Conservation (phyloP, 2,797 vertebrate species). For the Chiroxiphia lanceolata region DNA sequence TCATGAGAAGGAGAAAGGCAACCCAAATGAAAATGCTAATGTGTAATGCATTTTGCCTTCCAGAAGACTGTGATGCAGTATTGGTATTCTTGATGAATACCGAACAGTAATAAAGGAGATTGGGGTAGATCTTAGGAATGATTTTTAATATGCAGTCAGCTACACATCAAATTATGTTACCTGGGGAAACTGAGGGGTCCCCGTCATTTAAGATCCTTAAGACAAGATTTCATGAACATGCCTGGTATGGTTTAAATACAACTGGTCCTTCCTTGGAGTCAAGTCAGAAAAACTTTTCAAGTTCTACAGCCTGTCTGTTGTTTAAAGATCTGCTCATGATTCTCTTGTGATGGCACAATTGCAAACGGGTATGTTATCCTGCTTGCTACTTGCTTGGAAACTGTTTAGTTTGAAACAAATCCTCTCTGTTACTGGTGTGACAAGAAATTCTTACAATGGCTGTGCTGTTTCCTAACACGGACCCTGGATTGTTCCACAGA, state of each 20-base stretch:
- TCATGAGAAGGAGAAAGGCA: background rate
- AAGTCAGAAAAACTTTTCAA: background rate
- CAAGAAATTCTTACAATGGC: background rate
- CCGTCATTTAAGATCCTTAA: background rate
- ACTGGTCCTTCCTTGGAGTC: background rate
- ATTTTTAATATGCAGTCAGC: background rate
- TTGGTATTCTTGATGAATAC: no score
- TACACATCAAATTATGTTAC: background rate
- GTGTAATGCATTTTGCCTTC: background rate
- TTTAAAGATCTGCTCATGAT: background rate
- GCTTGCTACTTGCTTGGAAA: background rate
- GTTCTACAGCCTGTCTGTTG: background rate
- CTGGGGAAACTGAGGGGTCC: slow-evolving; percentile 8
- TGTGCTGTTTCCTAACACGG: background rate
- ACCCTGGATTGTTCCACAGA: background rate
- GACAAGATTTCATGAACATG: background rate
- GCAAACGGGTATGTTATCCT: background rate
- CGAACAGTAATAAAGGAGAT: background rate
- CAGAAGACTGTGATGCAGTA: background rate
- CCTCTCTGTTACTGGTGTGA: background rate
- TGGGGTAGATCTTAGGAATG: background rate
- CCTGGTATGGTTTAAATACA: background rate
- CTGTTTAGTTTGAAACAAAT: background rate
- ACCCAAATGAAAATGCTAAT: background rate
- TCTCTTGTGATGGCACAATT: background rate